Percentiles rank a stretch among this genome's conserved stretches.
phyloP scores from a whole-genome alignment of 2,113 vertebrate species.

The Scomber japonicus region DNA sequence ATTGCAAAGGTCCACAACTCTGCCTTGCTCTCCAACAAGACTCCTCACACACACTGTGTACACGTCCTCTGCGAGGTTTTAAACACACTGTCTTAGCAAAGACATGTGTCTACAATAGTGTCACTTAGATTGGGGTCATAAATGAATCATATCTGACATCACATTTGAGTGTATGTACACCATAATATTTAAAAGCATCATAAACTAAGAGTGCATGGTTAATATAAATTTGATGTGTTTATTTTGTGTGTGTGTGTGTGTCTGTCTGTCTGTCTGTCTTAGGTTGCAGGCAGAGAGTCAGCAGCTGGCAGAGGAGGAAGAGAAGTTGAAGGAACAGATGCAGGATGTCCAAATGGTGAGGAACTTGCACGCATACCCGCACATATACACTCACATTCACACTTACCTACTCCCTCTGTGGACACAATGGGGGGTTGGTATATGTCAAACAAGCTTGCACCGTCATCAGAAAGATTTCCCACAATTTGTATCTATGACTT shows the following conservation, averaged over 20 bases:
- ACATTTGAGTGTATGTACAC: neutral
- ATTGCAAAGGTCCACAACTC: slow-evolving; percentile 23
- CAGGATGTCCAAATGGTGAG: slow-evolving; percentile 62
- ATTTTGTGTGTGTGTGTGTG: slow-evolving; percentile 1
- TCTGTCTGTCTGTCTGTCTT: slow-evolving; percentile 10
- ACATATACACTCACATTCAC: slow-evolving; percentile 8
- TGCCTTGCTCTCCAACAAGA: neutral
- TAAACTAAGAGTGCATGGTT: neutral
- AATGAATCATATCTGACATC: neutral
- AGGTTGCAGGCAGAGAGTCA: slow-evolving; percentile 73
- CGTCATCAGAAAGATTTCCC: slow-evolving; percentile 49
- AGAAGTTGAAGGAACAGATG: slow-evolving; percentile 60
- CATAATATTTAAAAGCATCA: neutral
- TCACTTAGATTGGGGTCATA: neutral
- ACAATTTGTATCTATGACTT: slow-evolving; percentile 43
- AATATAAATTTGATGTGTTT: slow-evolving; percentile 9
- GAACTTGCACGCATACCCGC: slow-evolving; percentile 14
- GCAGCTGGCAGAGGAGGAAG: slow-evolving; percentile 62
- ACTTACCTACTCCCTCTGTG: slow-evolving; percentile 19
- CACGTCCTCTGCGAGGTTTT: slow-evolving; percentile 6
- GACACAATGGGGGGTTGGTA: slow-evolving; percentile 44
- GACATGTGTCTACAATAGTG: neutral
- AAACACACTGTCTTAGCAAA: neutral
- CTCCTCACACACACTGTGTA: neutral
- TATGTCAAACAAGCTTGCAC: slow-evolving; percentile 60